A percentile compares a stretch with the other conserved stretches of the same genome.
Conservation (phyloP, 2,888 invertebrate genomes). For the Leuctra nigra region DNA sequence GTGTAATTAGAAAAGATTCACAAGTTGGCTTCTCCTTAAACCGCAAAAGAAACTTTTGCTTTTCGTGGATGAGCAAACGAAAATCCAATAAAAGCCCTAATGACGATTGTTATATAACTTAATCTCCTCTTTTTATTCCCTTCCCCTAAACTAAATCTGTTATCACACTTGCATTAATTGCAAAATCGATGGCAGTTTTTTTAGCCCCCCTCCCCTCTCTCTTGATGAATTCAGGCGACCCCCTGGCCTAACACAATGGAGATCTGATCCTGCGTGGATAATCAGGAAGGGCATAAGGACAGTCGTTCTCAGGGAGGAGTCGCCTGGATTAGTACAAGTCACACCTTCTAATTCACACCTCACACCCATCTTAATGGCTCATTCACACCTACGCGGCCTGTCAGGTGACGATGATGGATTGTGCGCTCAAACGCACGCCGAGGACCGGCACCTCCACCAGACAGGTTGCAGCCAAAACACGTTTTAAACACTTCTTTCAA, state of each 20-base stretch:
- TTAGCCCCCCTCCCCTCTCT: slow-evolving; percentile 16
- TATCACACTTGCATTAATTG: slow-evolving; percentile 37
- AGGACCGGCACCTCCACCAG: background rate
- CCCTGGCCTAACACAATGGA: slow-evolving; percentile 17
- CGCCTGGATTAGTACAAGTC: slow-evolving; percentile 19
- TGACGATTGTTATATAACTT: slow-evolving; percentile 15
- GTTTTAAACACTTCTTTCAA: too few relatives aligned
- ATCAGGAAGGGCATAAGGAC: background rate
- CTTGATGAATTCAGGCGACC: slow-evolving; percentile 11
- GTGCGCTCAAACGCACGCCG: background rate
- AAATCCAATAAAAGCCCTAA: background rate
- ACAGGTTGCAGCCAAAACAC: too few relatives aligned
- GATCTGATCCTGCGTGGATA: slow-evolving; percentile 15
- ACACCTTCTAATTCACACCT: slow-evolving; percentile 27
- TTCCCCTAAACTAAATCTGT: slow-evolving; percentile 28
- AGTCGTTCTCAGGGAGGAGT: slow-evolving; percentile 10
- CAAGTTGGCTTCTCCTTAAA: too few relatives aligned
- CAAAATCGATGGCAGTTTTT: slow-evolving; percentile 33
- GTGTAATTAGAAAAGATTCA: too few relatives aligned
- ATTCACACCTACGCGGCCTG: slow-evolving; percentile 10
- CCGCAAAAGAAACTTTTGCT: too few relatives aligned
- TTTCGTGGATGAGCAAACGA: background rate
- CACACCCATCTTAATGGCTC: slow-evolving; percentile 8
- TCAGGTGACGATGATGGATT: background rate
- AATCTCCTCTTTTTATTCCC: slow-evolving; percentile 15